Evolutionary conservation across 1,140 invertebrate species (phyloP).

Genomic region (Dendrolimus kikuchii): DNA sequence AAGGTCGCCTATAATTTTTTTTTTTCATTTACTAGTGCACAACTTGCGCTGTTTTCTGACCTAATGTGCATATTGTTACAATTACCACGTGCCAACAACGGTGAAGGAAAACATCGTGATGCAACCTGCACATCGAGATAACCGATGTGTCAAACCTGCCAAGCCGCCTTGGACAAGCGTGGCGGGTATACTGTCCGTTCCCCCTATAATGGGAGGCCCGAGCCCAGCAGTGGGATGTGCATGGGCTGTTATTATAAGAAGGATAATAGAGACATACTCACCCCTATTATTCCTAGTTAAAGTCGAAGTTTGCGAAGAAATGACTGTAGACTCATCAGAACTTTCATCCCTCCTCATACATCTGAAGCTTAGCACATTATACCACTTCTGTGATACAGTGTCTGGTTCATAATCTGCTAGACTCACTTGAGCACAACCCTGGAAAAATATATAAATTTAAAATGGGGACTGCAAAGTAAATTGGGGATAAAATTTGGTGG

Average conservation of each 20-base stretch:
- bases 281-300: constrained; percentile 90
- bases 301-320: constrained; percentile 96
- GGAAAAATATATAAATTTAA: constrained; percentile 19
- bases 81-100: no score
- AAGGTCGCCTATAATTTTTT: no score
- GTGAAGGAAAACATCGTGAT: no score
- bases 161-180: no score
- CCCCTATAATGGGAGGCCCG: no score
- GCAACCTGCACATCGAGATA: no score
- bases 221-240: no score
- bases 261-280: constrained; percentile 30
- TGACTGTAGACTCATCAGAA: constrained; percentile 96
- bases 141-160: no score
- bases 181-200: no score
- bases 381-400: constrained; percentile 89
- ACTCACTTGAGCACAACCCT: constrained; percentile 97
- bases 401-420: constrained; percentile 94
- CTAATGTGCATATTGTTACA: no score
- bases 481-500: neutral
- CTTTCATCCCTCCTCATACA: constrained; percentile 94
- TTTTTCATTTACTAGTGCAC: no score
- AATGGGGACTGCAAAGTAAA: neutral
- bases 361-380: constrained; percentile 93
- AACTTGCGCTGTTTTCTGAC: no score
- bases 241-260: neutral